Base-by-base conservation (phyloP, 1,140 invertebrate species). In the Patella vulgata region DNA sequence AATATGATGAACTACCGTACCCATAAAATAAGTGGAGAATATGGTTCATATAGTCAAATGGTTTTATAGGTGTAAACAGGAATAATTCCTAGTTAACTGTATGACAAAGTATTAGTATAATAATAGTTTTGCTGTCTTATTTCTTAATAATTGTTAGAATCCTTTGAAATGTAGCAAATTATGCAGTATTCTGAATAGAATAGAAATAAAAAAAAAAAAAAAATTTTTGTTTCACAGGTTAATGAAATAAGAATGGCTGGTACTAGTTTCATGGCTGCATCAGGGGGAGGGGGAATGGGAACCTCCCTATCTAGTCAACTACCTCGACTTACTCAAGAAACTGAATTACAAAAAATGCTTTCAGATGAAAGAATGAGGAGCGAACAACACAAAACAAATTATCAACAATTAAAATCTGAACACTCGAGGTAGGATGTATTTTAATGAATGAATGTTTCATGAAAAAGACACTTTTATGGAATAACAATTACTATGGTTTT, bases 301-400 rank as follows among this genome's bases (percentile, higher is more conserved):
- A 36, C 68, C 9, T 52, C 52, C 3, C 33, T 73, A 25, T 68
- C 65, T 17, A 59, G 62, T 2, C 59, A 66, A 17, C 53, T 78
- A 30, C 69, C 74, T 9, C 61, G 68, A 14, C 52, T 77, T 1
- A 68, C 66, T 23, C 63, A 73, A 50, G 77, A 82, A 51, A 79
- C 77, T 40, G 80, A 82, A 58, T 58, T 82, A 21, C 80, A 84
- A 44, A 84, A 84, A 54, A 56, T 82, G 48, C 60, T 84, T 31
- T 61, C 81, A 27, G 82, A 84, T 71, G 82, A 84, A 54, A 71
- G 71, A 19, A 77, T 78, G 63, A 63, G 81, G 36, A 75, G 76
- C 55, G 80, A 84, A 56, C 74, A 80, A 63, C 82, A 84, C 55
- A 78, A 72, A 66, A 79, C 77, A 6, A 82, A 82, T 51, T 84